Evolutionary conservation across 2,888 invertebrate species (phyloP).

Genomic region (Adelphocoris suturalis): DNA sequence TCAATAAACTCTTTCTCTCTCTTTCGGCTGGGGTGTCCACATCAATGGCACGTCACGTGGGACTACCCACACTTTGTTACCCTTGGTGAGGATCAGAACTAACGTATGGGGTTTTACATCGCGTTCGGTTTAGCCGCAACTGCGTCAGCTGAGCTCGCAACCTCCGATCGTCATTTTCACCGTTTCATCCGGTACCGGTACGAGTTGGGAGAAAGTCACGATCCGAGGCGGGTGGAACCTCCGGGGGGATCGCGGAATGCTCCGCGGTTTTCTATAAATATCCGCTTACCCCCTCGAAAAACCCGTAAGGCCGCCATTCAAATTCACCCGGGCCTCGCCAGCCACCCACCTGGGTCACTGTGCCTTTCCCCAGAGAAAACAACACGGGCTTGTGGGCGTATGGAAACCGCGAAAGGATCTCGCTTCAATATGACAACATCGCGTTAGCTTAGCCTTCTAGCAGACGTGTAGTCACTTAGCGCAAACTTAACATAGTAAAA

Average conservation of each 20-base stretch:
- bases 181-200: slow-evolving; percentile 29
- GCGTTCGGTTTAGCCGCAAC: neutral
- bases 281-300: slow-evolving; percentile 21
- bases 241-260: neutral
- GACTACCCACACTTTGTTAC: no score
- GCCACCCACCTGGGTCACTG: slow-evolving; percentile 30
- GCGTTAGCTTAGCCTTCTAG: no score
- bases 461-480: no score
- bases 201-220: slow-evolving; percentile 5
- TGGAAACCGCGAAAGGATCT: no score
- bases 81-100: no score
- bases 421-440: no score
- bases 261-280: slow-evolving; percentile 42
- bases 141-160: neutral
- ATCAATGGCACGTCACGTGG: no score
- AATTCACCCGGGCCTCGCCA: neutral
- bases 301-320: slow-evolving; percentile 31
- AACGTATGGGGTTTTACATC: neutral
- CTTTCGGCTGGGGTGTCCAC: no score
- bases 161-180: slow-evolving; percentile 19
- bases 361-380: slow-evolving; percentile 28
- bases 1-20: no score
- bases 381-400: neutral
- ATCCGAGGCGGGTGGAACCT: neutral
- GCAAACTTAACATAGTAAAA: no score